These are phyloP conservation scores for Colostygia pectinataria DNA, from an alignment of 2,888 invertebrate species.

Conservation along the genomic window DNA sequence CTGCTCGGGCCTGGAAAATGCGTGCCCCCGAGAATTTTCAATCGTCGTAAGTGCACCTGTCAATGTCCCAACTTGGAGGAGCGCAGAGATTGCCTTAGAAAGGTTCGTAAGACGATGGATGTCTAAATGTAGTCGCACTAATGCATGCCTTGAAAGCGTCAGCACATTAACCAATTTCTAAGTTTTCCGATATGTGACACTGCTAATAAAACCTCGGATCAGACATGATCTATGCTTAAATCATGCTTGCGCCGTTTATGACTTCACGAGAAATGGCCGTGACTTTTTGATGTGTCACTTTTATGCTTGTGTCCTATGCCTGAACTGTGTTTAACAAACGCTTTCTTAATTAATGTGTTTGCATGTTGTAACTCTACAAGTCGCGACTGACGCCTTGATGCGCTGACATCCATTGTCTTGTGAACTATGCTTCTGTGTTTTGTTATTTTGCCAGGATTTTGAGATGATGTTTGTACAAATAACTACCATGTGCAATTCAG, in stretches of 20 bases:
- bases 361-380: constrained; percentile 27
- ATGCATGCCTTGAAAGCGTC: constrained; percentile 32
- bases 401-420: constrained; percentile 75
- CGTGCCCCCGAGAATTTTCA: constrained; percentile 59
- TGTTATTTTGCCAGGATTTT: constrained; percentile 16
- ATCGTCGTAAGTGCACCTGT: constrained; percentile 79
- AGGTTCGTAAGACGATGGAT: constrained; percentile 81
- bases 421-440: constrained; percentile 47
- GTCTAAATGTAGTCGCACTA: constrained; percentile 44
- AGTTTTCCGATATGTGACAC: constrained; percentile 10
- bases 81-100: constrained; percentile 64
- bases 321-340: constrained; percentile 22
- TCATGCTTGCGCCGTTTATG: constrained; percentile 5
- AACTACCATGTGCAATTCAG: too few relatives aligned
- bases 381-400: constrained; percentile 33
- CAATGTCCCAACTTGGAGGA: constrained; percentile 73
- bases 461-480: neutral
- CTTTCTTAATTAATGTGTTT: constrained; percentile 27
- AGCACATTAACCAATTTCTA: constrained; percentile 12
- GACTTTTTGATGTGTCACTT: constrained; percentile 13
- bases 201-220: constrained; percentile 5
- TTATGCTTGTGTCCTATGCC: constrained; percentile 8
- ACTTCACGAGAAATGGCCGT: constrained; percentile 11
- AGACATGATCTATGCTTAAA: constrained; percentile 1
- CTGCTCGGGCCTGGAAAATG: constrained; percentile 54